These are phyloP conservation scores for Acanthosepion lycidas DNA, from an alignment of 2,888 invertebrate genomes.

Conservation along the genomic window DNA sequence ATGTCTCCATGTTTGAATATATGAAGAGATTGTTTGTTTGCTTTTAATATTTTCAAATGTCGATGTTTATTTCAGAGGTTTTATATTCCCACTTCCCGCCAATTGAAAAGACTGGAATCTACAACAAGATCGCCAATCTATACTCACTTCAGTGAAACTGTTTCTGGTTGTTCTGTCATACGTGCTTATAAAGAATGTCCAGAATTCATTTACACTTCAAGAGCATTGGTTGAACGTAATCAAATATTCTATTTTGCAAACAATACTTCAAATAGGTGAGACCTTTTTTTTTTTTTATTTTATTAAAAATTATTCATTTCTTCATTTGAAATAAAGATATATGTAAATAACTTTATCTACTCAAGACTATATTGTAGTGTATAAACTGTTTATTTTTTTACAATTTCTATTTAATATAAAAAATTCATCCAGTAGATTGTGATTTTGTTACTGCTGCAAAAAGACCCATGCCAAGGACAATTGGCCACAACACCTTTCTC, in stretches of 20 bases:
- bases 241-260: slow-evolving; percentile 81
- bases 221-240: slow-evolving; percentile 64
- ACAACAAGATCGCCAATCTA: slow-evolving; percentile 68
- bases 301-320: not conserved
- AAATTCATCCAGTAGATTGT: no score
- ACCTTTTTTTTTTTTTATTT: no score
- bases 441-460: no score
- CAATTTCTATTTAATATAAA: not conserved
- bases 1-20: no score
- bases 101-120: slow-evolving; percentile 69
- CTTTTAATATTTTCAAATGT: not conserved
- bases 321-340: no score
- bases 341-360: no score
- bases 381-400: not conserved
- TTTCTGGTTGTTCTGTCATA: slow-evolving; percentile 76
- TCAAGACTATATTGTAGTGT: no score
- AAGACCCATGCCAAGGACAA: no score
- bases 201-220: slow-evolving; percentile 58
- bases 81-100: slow-evolving; percentile 76
- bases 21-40: no score
- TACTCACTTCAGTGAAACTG: slow-evolving; percentile 70
- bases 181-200: slow-evolving; percentile 63
- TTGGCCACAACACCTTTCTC: no score
- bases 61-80: slow-evolving; percentile 61
- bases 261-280: slow-evolving; percentile 55